Base-by-base conservation (phyloP, 2,113 vertebrate species). In the Galemys pyrenaicus region DNA sequence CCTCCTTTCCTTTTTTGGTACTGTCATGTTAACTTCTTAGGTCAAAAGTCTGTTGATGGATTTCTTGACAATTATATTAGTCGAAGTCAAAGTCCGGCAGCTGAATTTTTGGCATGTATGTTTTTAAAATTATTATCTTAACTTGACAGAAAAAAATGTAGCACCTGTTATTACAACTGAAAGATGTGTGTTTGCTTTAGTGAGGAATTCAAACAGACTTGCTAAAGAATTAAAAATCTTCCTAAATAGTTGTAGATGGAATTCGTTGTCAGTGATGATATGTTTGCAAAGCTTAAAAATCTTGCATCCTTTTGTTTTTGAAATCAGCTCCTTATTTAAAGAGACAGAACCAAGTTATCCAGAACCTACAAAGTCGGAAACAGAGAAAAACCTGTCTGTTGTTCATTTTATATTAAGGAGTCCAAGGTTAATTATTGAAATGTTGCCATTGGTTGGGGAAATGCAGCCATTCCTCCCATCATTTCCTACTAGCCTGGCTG, bases 111-210 rank as follows among this genome's bases (percentile, higher is more conserved):
- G 39, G 22, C 44, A 51, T 41, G 16, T 28, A 32, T 60, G 11
- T 58, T 82, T 94, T 96, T 22, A 19, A 64, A 93, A 78, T 62
- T 64, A 83, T 74, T 41, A 49, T n/a, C n/a, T 88, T 88, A 58
- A 89, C 17, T 51, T 87, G 44, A 41, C 19, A 39, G 54, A 26
- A n/a, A 41, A 56, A 73, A 79, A 62, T 22, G 30, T 2, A 62
- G 13, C 8, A 70, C 3, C 39, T 75, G 30, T 26, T 89, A 16
- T 70, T 80, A 80, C 94, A 93, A 54, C 16, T 82, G 51, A 88
- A 81, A 32, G n/a, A 9, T 6, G 2, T 56, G 1, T 75, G 16
- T 73, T 64, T 85, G 39, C n/a, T 80, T 89, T 70, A 81, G 71
- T 73, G 56, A 95, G 86, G 15, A 92, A 37, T 92, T 46, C 19